phyloP scores from a whole-genome alignment of 2,113 vertebrate species.

The Prunella himalayana region DNA sequence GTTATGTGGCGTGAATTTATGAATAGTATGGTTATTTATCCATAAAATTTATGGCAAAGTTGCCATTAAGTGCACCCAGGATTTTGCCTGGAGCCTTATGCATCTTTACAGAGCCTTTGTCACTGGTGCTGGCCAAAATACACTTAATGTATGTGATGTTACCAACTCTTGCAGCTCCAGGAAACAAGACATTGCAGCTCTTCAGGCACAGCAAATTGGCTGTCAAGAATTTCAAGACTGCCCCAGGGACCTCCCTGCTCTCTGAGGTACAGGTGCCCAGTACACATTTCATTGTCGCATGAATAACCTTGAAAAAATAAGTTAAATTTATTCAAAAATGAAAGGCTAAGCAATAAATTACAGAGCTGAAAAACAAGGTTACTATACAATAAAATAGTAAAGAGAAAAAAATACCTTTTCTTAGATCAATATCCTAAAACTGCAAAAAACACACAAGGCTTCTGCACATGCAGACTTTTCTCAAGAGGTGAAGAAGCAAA shows the following conservation, averaged over 20 bases:
- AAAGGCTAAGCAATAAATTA: not conserved
- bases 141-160: not conserved
- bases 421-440: not conserved
- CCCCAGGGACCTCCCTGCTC: not conserved
- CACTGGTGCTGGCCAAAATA: not conserved
- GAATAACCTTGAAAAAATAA: not conserved
- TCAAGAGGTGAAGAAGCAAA: not conserved
- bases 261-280: not conserved
- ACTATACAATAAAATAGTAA: not conserved
- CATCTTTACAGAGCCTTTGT: not conserved
- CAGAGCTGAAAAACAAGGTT: not conserved
- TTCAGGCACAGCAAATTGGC: not conserved
- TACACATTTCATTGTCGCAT: not conserved
- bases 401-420: not conserved
- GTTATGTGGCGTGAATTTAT: not conserved
- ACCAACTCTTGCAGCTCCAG: not conserved
- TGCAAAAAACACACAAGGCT: not conserved
- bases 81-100: not conserved
- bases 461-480: not conserved
- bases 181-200: not conserved
- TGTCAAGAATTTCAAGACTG: not conserved
- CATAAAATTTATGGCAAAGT: not conserved
- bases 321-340: not conserved
- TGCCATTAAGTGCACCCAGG: not conserved
- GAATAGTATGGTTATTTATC: not conserved